Base-by-base conservation (phyloP, 2,113 vertebrate species). In the Platichthys flesus region DNA sequence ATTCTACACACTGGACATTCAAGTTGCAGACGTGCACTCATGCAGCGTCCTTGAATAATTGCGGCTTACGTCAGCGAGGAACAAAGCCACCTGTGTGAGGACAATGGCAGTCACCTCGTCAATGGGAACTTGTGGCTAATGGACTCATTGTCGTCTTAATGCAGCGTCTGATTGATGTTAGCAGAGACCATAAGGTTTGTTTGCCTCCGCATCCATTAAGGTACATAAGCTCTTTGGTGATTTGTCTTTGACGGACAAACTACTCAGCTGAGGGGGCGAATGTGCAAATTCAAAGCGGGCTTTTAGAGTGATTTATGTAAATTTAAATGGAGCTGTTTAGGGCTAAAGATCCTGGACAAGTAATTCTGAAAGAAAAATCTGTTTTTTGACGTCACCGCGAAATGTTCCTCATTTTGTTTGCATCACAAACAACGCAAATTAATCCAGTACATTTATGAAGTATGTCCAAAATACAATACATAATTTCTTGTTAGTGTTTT, bases 161-260 rank as follows among this genome's bases (percentile, higher is more conserved):
- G 28, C 5, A 31, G 31, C 6, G 31, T 0, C 31, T 31, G 31
- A 31, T 31, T 7, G 31, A 31, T 31, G 31, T 31, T 31, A 31
- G 31, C 1, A 31, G 31, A 31, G 31, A 31, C 1, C 31, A 6
- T 31, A 31, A 31, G 31, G 51, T 63, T 67, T 67, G 47, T 78
- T 78, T 66, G 47, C 2, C 18, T n/a, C 5, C 54, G 21, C 35
- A 71, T 72, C 31, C 45, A 76, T 72, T 49, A 57, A 62, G 18
- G 18, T 54, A 14, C 67, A 65, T 16, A 16, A 55, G n/a, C 6
- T 61, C 52, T 31, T 26, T 28, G 31, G 71, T 66, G 31, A 69
- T 81, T 81, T 47, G 37, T 78, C 55, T 83, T 31, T 18, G 67
- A 62, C 3, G 18, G 67, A 62, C 3, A 8, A 76, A 63, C 67